phyloP scores from a whole-genome alignment of 2,888 invertebrate species.

The Machimus atricapillus region DNA sequence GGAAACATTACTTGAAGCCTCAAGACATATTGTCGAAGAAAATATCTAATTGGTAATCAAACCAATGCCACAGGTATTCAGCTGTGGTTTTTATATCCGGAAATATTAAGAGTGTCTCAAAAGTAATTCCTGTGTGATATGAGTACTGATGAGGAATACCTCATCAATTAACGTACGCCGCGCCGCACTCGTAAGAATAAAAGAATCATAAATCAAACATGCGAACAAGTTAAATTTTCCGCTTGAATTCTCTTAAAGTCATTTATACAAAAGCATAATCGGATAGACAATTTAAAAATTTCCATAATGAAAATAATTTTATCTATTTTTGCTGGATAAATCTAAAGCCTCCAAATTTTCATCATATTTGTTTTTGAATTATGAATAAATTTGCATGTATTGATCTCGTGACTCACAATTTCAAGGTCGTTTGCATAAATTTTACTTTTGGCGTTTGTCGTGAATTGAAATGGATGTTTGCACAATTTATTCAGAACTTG shows the following conservation, averaged over 20 bases:
- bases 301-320: neutral
- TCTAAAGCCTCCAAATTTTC: neutral
- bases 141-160: neutral
- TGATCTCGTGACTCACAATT: neutral
- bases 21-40: neutral
- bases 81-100: neutral
- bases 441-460: neutral
- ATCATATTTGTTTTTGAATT: neutral
- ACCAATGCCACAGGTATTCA: neutral
- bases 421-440: neutral
- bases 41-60: neutral
- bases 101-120: neutral
- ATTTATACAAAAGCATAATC: neutral
- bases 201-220: neutral
- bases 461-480: neutral
- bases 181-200: neutral
- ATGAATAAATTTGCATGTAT: neutral
- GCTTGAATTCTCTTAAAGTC: neutral
- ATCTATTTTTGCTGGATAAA: neutral
- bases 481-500: neutral
- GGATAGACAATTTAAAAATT: neutral
- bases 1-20: neutral
- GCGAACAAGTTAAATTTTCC: neutral
- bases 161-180: neutral
- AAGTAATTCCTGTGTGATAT: neutral